Evolutionary conservation across 2,888 invertebrate genomes (phyloP), one percentile per base, ranked within the genome.

Genomic region (Drosophila setosimentum): DNA sequence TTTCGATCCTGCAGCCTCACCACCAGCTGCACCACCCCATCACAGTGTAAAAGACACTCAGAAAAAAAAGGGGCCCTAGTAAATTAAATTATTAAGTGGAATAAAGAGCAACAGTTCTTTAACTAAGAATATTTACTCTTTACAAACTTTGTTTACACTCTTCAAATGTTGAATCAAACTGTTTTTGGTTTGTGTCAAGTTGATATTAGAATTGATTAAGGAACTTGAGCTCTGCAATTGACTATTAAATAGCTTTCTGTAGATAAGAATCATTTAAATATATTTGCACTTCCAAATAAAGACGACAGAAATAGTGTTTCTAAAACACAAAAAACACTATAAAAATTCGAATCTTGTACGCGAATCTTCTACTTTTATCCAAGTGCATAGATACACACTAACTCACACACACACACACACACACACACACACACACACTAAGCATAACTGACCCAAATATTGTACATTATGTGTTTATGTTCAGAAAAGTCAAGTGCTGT

Each of bases 381-480:
- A 33, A 24, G 33, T 33, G 33, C 29, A 42, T 51, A 16, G 33
- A 33, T 33, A 59, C 54, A 60, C 50, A 54, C 45, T 45, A 45
- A 21, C 18, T 37, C 18, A 37, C 16, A 58, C 58, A 42, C 49
- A 59, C 57, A 51, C 35, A 32, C 60, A 73, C 29, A 48, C 55
- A 60, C 54, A n/a, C 48, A 50, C 33, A 21, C 48, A 60, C 50
- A 54, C 58, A 13, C 42, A 32, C 42, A 32, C 30, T 1, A 35
- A 63, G 72, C 51, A 63, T 53, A 57, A 60, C 60, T 84, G 89
- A 84, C 83, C 83, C 81, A 84, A 80, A 86, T 84, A 83, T 80
- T 74, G 83, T 80, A 84, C 73, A 86, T 86, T 75, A 88, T 82
- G 75, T 88, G 82, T 82, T 80, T 73, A 76, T 78, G 62, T 73